Base-by-base conservation (phyloP, 2,113 vertebrate species). In the Petaurus breviceps region DNA sequence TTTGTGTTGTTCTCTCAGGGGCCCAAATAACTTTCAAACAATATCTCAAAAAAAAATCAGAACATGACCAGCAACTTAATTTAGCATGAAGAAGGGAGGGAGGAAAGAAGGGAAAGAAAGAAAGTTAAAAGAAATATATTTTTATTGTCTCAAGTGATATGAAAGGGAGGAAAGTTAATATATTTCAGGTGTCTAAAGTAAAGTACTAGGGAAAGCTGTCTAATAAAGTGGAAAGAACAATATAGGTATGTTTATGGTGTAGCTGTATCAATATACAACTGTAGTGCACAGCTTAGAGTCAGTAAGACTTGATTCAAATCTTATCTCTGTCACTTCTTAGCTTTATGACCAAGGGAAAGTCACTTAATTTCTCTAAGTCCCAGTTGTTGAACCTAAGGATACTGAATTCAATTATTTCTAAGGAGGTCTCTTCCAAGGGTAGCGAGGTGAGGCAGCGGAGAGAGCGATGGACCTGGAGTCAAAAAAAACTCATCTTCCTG, bases 11-110 rank as follows among this genome's bases (percentile, higher is more conserved):
- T 51, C 16, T 92, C 46, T 19, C 22, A 68, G n/a, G 49, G 54
- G 11, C 4, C 26, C 55, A 91, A 0, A 8, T 22, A 22, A 55
- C 37, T 43, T 55, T 51, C 43, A 89, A 43, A 50, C 26, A 90
- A 49, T 0, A 0, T 1, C 9, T 0, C 46, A 46, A 2, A 53
- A n/a, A 53, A n/a, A 89, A 61, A 91, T 19, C 0, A 2, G 5
- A n/a, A 55, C 23, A 43, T 90, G 12, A 93, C 10, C 0, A 0
- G 92, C 12, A 49, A 68, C 12, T 37, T 43, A 77, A n/a, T 77
- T 77, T 77, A 77, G 31, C 2, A n/a, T 16, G 43, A 77, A 14
- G 19, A n/a, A 77, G n/a, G 37, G 6, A 22, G 19, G 16, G 6
- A 22, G 4, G 14, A 12, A 61, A 31, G 28, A 26, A 49, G 2